Conservation (phyloP, 1,140 invertebrate species). For the Subanguina moxae region DNA sequence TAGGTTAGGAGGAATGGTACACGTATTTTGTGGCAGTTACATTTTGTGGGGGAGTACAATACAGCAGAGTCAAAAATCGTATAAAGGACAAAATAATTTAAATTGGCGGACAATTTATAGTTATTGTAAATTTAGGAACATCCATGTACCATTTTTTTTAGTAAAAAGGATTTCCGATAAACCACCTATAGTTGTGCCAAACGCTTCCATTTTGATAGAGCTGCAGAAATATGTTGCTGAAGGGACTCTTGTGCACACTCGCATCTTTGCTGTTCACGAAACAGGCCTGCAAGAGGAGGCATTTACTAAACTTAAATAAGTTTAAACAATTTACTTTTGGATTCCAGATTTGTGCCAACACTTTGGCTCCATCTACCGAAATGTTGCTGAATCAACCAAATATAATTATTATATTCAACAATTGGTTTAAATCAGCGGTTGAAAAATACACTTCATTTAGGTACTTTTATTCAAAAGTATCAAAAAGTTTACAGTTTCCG, state of each 20-base stretch:
- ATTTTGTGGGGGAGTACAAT: no score
- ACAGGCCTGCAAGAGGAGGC: conserved; percentile 35
- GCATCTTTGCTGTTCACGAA: conserved; percentile 58
- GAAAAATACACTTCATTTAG: background rate
- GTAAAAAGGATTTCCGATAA: no score
- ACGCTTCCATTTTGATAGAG: conserved; percentile 52
- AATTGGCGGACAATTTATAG: no score
- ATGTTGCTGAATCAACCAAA: conserved; percentile 46
- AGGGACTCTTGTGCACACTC: conserved; percentile 51
- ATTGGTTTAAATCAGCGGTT: background rate
- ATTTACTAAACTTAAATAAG: background rate
- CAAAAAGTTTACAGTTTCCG: background rate
- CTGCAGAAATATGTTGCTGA: conserved; percentile 58
- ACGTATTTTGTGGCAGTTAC: no score
- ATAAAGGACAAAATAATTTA: no score
- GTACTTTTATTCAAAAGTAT: background rate
- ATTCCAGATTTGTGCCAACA: conserved; percentile 57
- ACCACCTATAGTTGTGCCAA: conserved; percentile 55
- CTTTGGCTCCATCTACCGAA: conserved; percentile 57
- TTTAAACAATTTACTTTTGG: conserved; percentile 22
- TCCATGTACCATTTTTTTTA: no score
- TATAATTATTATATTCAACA: background rate
- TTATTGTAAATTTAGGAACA: no score
- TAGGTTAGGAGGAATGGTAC: no score
- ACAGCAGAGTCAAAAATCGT: no score